phyloP scores from a whole-genome alignment of 2,797 vertebrate species.

The Podarcis siculus region DNA sequence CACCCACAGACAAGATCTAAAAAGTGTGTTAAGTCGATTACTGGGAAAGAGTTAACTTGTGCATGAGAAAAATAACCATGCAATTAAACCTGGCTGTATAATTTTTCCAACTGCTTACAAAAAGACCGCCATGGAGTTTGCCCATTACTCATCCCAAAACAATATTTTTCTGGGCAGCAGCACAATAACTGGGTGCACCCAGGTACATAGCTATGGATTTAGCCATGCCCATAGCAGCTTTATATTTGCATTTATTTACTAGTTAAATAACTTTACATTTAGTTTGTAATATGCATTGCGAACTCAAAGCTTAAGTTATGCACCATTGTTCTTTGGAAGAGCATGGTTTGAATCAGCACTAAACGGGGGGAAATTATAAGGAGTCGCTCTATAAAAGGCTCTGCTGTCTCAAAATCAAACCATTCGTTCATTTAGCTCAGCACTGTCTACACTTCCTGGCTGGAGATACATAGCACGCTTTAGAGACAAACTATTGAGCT shows the following conservation, averaged over 20 bases:
- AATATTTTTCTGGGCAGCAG: background rate
- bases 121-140: background rate
- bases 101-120: conserved; percentile 1
- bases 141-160: background rate
- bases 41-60: background rate
- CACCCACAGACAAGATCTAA: background rate
- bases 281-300: no score
- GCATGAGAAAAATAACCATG: background rate
- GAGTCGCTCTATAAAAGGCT: background rate
- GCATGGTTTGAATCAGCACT: background rate
- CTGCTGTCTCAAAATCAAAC: background rate
- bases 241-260: background rate
- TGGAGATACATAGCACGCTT: no score
- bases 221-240: background rate
- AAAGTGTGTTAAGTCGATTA: background rate
- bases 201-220: background rate
- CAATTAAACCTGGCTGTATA: background rate
- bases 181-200: background rate
- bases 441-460: no score
- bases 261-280: background rate
- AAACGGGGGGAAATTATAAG: background rate
- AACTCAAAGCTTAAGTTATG: background rate
- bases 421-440: background rate
- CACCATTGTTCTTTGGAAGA: background rate
- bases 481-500: no score